Conservation (phyloP, 1,140 invertebrate species). For the Eupristina koningsbergeri region DNA sequence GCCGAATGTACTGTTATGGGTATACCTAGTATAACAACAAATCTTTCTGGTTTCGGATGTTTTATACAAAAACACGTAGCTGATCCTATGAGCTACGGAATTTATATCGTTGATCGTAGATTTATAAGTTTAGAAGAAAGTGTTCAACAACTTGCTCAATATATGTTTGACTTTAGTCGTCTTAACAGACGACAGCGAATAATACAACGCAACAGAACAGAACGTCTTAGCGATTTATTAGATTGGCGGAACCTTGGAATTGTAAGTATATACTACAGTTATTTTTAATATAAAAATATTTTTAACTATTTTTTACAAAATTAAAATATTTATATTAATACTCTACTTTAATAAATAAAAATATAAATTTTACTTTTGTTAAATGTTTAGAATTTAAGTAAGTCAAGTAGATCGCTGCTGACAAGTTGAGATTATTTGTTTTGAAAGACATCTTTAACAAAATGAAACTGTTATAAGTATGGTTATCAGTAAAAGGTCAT, state of each 20-base stretch:
- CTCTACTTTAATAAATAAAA: no score
- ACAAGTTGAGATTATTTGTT: no score
- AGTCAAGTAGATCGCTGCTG: no score
- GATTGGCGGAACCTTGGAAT: constrained; percentile 98
- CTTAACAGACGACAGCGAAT: constrained; percentile 95
- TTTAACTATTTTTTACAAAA: no score
- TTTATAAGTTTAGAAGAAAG: constrained; percentile 91
- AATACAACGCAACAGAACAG: constrained; percentile 97
- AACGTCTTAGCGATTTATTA: constrained; percentile 95
- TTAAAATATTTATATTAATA: no score
- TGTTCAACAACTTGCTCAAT: constrained; percentile 93
- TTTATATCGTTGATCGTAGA: constrained; percentile 97
- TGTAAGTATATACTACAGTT: constrained; percentile 75
- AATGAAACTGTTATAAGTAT: no score
- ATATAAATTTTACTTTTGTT: no score
- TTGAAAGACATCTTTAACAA: no score
- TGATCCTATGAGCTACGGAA: constrained; percentile 98
- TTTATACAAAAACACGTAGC: constrained; percentile 99
- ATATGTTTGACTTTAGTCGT: constrained; percentile 95
- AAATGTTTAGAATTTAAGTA: no score
- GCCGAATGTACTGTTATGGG: constrained; percentile 99
- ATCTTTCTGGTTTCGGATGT: constrained; percentile 98
- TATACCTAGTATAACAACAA: constrained; percentile 97
- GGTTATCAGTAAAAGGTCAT: no score
- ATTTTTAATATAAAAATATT: no score